Base-by-base conservation (phyloP, 2,888 invertebrate genomes). In the Tipula lateralis region DNA sequence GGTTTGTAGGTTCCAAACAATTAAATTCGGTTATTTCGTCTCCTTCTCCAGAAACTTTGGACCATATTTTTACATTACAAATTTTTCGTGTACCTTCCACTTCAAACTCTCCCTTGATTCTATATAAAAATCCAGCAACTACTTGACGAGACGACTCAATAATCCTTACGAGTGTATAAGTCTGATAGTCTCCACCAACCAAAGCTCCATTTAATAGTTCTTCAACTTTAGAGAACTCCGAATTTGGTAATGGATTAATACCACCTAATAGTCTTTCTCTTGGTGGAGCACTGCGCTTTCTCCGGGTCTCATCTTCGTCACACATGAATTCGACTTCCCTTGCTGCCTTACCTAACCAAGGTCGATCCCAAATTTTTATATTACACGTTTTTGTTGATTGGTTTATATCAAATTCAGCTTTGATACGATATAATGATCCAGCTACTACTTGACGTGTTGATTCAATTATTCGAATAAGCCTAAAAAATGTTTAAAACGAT, bases 371-470 rank as follows among this genome's bases (percentile, higher is more conserved):
- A 82, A 82, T 82, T 30, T 30, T 16, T n/a, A 82, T n/a, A 82
- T 30, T 6, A 19, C 82, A 82, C 4, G 30, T 12, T 82, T 82
- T 82, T 30, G 82, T 82, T 4, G 13, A 32, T 13, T 82, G n/a
- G n/a, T 82, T 9, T 9, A 30, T 5, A 16, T 16, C 30, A 1
- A 92, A 86, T 86, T 90, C 88, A 0, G 89, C 88, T 83, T 89
- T 90, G 19, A 92, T 88, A 85, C 88, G 91, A 84, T 90, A 91
- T 19, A 92, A 85, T n/a, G 87, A 87, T 29, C 94, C 94, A 12
- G 92, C 88, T 0, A 92, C 92, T 0, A 92, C 88, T 89, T 93
- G 92, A 81, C 88, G 88, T 0, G 89, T 89, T 2, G 91, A 92
- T 85, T 89, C 88, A 87, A 89, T 87, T 84, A 88, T 86, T 88